phyloP scores from a whole-genome alignment of 53 echinoderm and acorn worm species.

The Holothuria leucospilota region DNA sequence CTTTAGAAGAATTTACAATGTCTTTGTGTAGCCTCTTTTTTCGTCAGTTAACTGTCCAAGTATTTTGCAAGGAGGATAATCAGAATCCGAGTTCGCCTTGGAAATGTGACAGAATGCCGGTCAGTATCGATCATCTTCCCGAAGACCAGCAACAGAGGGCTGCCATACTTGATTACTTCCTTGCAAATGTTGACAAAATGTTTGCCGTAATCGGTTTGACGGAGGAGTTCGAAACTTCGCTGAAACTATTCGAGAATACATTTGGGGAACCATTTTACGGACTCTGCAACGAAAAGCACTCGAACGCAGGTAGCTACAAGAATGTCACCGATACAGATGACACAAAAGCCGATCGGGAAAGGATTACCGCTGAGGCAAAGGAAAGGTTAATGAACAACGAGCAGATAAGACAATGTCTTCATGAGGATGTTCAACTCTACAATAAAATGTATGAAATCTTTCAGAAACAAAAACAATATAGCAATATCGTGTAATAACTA shows the following conservation, averaged over 20 bases:
- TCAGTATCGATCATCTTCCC: constrained; percentile 11
- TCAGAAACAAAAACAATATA: not conserved
- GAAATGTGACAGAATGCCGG: not conserved
- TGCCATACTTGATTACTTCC: constrained; percentile 10
- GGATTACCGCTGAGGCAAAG: constrained; percentile 18
- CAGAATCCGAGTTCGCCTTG: not conserved
- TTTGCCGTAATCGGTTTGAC: constrained; percentile 23
- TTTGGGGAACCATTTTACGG: not conserved
- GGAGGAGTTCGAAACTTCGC: not conserved
- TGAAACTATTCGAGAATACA: not conserved
- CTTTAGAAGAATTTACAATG: too few relatives aligned
- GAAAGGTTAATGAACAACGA: not conserved
- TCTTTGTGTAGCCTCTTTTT: not conserved
- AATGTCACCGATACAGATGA: not conserved
- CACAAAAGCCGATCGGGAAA: constrained; percentile 5
- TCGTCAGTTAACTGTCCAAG: constrained; percentile 27
- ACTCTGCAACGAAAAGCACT: not conserved
- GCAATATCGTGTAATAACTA: too few relatives aligned
- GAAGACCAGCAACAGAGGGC: not conserved
- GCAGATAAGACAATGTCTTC: not conserved
- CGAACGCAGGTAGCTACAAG: constrained; percentile 27
- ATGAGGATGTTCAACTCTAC: too few relatives aligned
- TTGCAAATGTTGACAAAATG: constrained; percentile 24
- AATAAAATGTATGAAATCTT: too few relatives aligned
- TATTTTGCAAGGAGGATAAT: not conserved